Base-by-base conservation (phyloP, 1,140 invertebrate genomes). In the Meloidogyne chitwoodi region DNA sequence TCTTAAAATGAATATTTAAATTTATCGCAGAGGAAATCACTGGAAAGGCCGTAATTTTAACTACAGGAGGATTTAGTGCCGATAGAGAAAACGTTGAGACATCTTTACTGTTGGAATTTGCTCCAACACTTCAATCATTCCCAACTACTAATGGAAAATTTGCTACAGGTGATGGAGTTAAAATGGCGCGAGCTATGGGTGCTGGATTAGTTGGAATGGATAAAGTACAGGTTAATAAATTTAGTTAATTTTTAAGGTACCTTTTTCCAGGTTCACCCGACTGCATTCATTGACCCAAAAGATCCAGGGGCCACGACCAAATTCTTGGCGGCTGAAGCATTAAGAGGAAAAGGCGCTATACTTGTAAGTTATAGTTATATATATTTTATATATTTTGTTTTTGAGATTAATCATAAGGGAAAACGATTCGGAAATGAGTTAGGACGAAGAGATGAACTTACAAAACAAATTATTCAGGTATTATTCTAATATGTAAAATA, bases 141-240 rank as follows among this genome's bases (percentile, higher is more conserved):
- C 87, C 87, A 27, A 88, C 87, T 6, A 88, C 87, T 12, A 88
- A 88, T 79, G 87, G 87, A 29, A 73, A 81, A n/a, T 88, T 88
- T 78, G 87, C 87, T 29, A 84, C 80, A n/a, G 87, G 87, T 61
- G 85, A 87, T 69, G 86, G 87, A 38, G 84, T 88, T 10, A 88
- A 88, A 71, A 86, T 86, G 84, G 85, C 85, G 0, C 29, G 86
- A 8, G 83, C 77, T 44, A 84, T 83, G 83, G 82, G 82, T 27
- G 82, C 83, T 56, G 68, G 22, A 26, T 16, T 87, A 4, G 74
- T 86, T 34, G 85, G 85, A 16, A 87, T 86, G 85, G 76, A 87
- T 14, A 41, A 78, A 26, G 78, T 86, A 24, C 84, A 84, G 66
- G 68, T 83, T 48, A 1, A 8, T 8, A 27, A 19, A 19, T 19